Base-by-base conservation (phyloP, 2,888 invertebrate species). In the Aelia acuminata region DNA sequence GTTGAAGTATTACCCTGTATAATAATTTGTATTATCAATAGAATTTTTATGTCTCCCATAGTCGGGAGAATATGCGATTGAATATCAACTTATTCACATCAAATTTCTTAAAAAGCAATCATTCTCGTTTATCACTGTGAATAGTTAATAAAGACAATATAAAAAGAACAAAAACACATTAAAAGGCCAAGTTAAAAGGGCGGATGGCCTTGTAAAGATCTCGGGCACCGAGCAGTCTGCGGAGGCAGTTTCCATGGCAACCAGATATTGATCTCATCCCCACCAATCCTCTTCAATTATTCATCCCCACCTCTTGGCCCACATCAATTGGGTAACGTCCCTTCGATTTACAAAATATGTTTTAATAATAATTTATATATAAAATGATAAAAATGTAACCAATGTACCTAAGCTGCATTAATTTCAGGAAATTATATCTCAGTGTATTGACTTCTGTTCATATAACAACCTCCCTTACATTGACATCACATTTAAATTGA, bases 181-280 rank as follows among this genome's bases (percentile, higher is more conserved):
- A 70, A 70, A 70, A 70, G 63, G 35, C 18, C 31, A 35, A 31
- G 31, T 70, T 70, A 88, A 89, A 88, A 88, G 84, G 50, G 85
- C 84, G 87, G 84, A 85, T 84, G 84, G 84, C 85, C 85, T 84
- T 85, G 88, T 87, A 87, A 88, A 87, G 88, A 90, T 88, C 89
- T 88, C 89, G 87, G 89, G 93, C 93, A 93, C 93, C 93, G 93
- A 93, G 92, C 93, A 92, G 93, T 93, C 93, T 93, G 94, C 94
- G 94, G 94, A 94, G 92, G 92, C 92, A 75, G 93, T 93, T 92
- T 92, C 92, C 92, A 92, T 90, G 92, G 92, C 92, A 91, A 92
- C 92, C 50, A 91, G 91, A 92, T 93, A 93, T 93, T 93, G 93
- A 93, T 93, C 92, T 93, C 92, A 84, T 50, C 49, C 89, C 89